phyloP scores from a whole-genome alignment of 1,140 invertebrate genomes.

The Asobara japonica region DNA sequence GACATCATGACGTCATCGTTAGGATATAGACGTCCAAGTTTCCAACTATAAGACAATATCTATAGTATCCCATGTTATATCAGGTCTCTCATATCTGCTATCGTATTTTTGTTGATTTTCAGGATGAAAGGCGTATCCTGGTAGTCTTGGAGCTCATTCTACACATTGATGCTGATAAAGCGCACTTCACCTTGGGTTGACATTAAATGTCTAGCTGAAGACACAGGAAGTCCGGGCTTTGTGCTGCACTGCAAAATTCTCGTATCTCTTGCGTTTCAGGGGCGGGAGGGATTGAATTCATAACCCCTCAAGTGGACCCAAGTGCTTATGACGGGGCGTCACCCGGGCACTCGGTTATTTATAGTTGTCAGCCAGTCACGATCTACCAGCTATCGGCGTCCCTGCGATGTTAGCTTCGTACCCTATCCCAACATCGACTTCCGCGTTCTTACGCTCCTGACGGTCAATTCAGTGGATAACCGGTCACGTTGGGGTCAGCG shows the following conservation, averaged over 20 bases:
- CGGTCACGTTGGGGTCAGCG: conserved; percentile 12
- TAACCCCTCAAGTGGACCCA: conserved; percentile 28
- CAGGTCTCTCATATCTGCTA: too few relatives aligned
- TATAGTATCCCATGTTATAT: too few relatives aligned
- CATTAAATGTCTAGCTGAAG: not conserved
- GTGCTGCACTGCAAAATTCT: not conserved
- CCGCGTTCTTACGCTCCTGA: conserved; percentile 30
- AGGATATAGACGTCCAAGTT: too few relatives aligned
- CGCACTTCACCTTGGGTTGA: not conserved
- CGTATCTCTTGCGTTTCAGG: not conserved
- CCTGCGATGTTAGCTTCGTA: not conserved
- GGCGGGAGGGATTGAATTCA: conserved; percentile 33
- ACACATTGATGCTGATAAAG: not conserved
- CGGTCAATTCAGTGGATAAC: not conserved
- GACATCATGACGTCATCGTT: too few relatives aligned
- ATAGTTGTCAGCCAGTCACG: conserved; percentile 26
- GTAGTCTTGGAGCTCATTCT: not conserved
- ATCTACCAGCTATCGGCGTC: not conserved
- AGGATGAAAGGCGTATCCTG: too few relatives aligned
- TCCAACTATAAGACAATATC: too few relatives aligned
- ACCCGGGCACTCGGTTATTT: conserved; percentile 33
- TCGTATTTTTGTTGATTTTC: too few relatives aligned
- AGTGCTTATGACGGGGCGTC: conserved; percentile 39
- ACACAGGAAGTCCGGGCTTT: conserved; percentile 1
- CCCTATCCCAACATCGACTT: conserved; percentile 5